These are phyloP conservation scores for Crematogaster levior DNA, from an alignment of 2,888 invertebrate species.

Conservation along the genomic window DNA sequence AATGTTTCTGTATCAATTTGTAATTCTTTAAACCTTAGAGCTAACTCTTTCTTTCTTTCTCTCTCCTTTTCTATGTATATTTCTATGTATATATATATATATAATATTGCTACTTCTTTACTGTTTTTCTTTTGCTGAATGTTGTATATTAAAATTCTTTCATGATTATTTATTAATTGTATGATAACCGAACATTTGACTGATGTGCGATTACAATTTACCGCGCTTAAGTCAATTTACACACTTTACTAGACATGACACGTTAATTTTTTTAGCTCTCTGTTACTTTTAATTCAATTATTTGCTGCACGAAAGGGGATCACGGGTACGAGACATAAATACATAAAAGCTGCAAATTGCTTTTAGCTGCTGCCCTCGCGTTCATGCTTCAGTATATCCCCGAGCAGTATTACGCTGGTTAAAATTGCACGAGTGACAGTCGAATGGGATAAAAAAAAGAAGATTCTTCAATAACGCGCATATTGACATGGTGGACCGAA, in stretches of 20 bases:
- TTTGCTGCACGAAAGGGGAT: not conserved
- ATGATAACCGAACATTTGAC: conserved; percentile 7
- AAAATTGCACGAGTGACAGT: not conserved
- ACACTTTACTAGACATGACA: too few relatives aligned
- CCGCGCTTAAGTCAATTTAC: not conserved
- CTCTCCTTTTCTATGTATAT: too few relatives aligned
- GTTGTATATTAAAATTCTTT: too few relatives aligned
- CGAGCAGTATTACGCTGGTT: not conserved
- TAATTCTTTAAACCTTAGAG: too few relatives aligned
- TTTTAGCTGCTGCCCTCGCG: conserved; percentile 4
- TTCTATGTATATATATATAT: too few relatives aligned
- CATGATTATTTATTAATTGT: not conserved
- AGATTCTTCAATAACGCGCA: not conserved
- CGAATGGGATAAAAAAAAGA: not conserved
- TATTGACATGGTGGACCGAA: not conserved
- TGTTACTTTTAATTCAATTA: conserved; percentile 17
- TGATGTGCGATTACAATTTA: conserved; percentile 30
- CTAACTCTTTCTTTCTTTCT: too few relatives aligned
- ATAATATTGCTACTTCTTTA: too few relatives aligned
- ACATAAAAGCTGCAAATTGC: conserved; percentile 35
- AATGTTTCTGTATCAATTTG: too few relatives aligned
- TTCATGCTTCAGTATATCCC: not conserved
- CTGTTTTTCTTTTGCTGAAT: too few relatives aligned
- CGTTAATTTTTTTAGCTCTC: not conserved
- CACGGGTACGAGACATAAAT: not conserved